These are phyloP conservation scores for Drosophila melanocephala DNA, from an alignment of 2,888 invertebrate genomes.

Conservation along the genomic window DNA sequence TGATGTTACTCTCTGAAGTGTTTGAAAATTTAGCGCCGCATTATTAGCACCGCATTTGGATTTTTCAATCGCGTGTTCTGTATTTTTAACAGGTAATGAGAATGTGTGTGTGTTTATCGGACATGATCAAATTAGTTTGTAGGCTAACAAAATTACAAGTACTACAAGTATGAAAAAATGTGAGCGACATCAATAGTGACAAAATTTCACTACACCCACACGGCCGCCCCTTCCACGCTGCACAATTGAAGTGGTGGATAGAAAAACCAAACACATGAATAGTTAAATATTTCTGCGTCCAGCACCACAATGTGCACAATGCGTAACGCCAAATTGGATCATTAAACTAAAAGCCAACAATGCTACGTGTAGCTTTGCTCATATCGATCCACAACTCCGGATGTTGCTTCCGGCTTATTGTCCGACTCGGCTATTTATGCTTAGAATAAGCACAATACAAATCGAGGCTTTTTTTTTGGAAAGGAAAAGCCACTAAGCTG, in stretches of 20 bases:
- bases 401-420: conserved; percentile 85
- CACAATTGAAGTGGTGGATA: conserved; percentile 15
- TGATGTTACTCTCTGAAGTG: conserved; percentile 8
- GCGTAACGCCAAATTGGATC: conserved; percentile 83
- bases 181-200: conserved; percentile 69
- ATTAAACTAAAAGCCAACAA: conserved; percentile 75
- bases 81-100: conserved; percentile 7
- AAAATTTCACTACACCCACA: conserved; percentile 47
- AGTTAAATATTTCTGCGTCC: conserved; percentile 57
- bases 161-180: conserved; percentile 17
- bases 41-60: conserved; percentile 45
- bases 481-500: conserved; percentile 40
- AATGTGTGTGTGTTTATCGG: conserved; percentile 38
- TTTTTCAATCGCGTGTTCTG: conserved; percentile 54
- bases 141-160: conserved; percentile 45
- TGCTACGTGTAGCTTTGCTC: conserved; percentile 66
- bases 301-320: conserved; percentile 72
- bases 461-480: conserved; percentile 16
- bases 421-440: conserved; percentile 68
- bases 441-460: conserved; percentile 64
- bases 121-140: conserved; percentile 64
- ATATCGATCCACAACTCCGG: conserved; percentile 82
- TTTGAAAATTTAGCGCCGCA: conserved; percentile 43
- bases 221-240: neutral
- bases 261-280: conserved; percentile 49